Conservation (phyloP, 2,888 invertebrate species). For the Calameuta pallipes region DNA sequence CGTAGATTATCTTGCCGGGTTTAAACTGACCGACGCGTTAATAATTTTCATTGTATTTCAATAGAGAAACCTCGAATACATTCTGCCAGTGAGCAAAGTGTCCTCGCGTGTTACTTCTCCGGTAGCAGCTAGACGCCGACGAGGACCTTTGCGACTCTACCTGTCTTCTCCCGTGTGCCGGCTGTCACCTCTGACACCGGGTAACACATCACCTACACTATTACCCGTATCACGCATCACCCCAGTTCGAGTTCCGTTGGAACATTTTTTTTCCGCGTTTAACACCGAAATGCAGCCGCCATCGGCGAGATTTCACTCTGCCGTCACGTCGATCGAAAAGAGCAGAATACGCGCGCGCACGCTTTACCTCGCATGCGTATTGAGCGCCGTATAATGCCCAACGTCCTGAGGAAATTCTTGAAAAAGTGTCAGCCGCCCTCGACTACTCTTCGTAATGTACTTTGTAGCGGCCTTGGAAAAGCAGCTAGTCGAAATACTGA, state of each 20-base stretch:
- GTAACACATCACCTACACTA: no score
- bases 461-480: conserved; percentile 29
- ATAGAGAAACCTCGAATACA: neutral
- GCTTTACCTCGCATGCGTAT: conserved; percentile 62
- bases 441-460: conserved; percentile 25
- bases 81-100: no score
- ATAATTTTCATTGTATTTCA: neutral
- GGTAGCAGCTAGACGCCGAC: no score
- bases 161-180: no score
- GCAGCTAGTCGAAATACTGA: conserved; percentile 12
- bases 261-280: conserved; percentile 16
- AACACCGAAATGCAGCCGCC: conserved; percentile 42
- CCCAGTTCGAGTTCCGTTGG: no score
- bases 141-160: no score
- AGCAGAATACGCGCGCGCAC: conserved; percentile 52
- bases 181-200: no score
- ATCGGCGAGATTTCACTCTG: conserved; percentile 51
- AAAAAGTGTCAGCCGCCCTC: conserved; percentile 30
- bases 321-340: conserved; percentile 64
- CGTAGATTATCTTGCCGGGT: no score
- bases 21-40: no score
- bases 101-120: no score
- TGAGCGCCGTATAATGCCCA: conserved; percentile 40
- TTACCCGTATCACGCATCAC: no score
- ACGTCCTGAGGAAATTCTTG: conserved; percentile 26